These are phyloP conservation scores for Tapirus terrestris DNA, from an alignment of 2,113 vertebrate species.

Conservation along the genomic window DNA sequence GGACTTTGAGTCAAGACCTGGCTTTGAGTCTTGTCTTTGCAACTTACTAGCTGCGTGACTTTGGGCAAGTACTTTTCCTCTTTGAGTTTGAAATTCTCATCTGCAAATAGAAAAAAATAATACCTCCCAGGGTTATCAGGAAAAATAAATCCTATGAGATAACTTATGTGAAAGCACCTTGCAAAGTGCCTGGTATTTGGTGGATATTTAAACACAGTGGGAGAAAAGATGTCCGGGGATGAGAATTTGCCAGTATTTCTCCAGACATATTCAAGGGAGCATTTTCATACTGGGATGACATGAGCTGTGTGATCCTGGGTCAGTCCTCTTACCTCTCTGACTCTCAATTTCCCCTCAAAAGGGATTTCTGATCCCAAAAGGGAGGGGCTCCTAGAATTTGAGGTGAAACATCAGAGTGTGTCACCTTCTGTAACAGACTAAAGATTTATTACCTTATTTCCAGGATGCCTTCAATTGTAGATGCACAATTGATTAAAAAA, in stretches of 20 bases:
- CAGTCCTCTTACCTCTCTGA: background rate
- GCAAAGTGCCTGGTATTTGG: background rate
- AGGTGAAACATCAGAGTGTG: background rate
- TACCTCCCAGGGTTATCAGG: background rate
- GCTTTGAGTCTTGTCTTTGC: background rate
- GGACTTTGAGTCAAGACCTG: background rate
- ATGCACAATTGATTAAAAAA: background rate
- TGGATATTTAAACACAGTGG: background rate
- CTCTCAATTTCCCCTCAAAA: background rate
- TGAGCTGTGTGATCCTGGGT: background rate
- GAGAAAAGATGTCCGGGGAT: background rate
- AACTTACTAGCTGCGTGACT: background rate
- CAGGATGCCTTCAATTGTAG: background rate
- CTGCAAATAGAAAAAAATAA: background rate
- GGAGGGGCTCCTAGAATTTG: background rate
- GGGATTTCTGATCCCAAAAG: background rate
- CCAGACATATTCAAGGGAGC: background rate
- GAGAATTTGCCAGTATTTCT: background rate
- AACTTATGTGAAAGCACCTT: background rate
- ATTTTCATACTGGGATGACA: background rate
- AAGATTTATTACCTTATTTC: constrained; percentile 21
- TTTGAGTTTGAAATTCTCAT: background rate
- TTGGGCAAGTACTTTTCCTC: background rate
- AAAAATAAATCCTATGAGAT: background rate
- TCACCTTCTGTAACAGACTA: background rate